A percentile compares a stretch with the other conserved stretches of the same genome.
Conservation (phyloP, 2,113 vertebrate species). For the Cyanocitta stelleri region DNA sequence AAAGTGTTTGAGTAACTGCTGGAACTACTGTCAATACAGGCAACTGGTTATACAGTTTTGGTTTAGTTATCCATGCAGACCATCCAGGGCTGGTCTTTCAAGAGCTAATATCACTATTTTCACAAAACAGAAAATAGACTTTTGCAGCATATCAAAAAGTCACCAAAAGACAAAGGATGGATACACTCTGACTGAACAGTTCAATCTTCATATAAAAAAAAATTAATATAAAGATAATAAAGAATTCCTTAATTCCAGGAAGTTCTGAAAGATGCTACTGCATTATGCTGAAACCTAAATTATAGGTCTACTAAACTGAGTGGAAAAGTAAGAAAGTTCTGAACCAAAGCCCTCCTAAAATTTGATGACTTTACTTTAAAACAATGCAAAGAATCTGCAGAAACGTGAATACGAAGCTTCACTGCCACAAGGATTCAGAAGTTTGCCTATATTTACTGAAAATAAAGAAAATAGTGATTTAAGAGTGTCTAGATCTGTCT, state of each 20-base stretch:
- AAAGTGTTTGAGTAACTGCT: not conserved
- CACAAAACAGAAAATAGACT: not conserved
- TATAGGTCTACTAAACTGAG: not conserved
- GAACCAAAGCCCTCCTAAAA: not conserved
- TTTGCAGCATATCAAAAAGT: not conserved
- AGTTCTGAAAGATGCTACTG: not conserved
- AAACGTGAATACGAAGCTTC: not conserved
- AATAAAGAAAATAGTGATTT: not conserved
- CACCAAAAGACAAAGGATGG: not conserved
- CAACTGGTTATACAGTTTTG: not conserved
- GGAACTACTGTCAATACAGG: not conserved
- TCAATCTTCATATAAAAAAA: not conserved
- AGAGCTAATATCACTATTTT: not conserved
- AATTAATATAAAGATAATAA: not conserved
- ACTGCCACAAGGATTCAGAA: not conserved
- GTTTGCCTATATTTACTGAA: not conserved
- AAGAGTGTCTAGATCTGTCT: not conserved
- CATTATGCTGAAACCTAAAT: not conserved
- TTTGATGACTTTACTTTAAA: not conserved
- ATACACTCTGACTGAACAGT: not conserved
- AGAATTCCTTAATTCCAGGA: not conserved
- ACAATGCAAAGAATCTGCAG: not conserved
- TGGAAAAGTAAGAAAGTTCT: not conserved
- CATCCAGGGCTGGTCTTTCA: not conserved
- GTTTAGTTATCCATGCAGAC: not conserved